A percentile compares a stretch with the other conserved stretches of the same genome.
These are phyloP conservation scores for Phocides pigmalion DNA, from an alignment of 1,140 invertebrate species.

Conservation along the genomic window DNA sequence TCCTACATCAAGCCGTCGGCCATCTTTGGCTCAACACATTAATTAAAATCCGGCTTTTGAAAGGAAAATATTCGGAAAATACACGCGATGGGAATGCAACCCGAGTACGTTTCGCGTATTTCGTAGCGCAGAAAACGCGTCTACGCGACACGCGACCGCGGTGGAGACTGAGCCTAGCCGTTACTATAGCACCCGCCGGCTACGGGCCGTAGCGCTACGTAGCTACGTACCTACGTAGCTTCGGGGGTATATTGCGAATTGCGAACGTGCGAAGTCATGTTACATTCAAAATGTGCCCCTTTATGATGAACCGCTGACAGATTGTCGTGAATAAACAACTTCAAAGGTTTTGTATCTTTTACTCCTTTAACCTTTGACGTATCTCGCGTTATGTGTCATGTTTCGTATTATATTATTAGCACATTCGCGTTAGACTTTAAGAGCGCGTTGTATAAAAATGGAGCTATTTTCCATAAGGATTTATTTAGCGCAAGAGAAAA, in stretches of 20 bases:
- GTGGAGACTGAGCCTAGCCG: constrained; percentile 57
- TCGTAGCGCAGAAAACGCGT: constrained; percentile 54
- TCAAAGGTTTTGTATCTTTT: constrained; percentile 28
- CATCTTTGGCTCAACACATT: constrained; percentile 49
- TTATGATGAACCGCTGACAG: constrained; percentile 46
- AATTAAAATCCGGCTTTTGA: constrained; percentile 57
- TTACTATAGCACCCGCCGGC: constrained; percentile 75
- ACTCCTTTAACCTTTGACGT: constrained; percentile 26
- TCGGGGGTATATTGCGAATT: constrained; percentile 44
- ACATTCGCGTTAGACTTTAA: constrained; percentile 3
- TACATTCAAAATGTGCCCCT: constrained; percentile 48
- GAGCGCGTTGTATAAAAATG: not conserved
- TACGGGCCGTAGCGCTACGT: constrained; percentile 49
- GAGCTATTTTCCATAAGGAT: not conserved
- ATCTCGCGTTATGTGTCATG: constrained; percentile 10
- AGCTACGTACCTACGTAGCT: constrained; percentile 44
- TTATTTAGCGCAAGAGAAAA: no score
- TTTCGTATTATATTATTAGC: constrained; percentile 27
- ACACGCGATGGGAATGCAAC: constrained; percentile 34
- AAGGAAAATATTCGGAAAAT: constrained; percentile 39
- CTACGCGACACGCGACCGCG: constrained; percentile 56
- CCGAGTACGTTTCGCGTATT: constrained; percentile 9
- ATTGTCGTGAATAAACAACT: constrained; percentile 51
- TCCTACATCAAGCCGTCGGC: constrained; percentile 35
- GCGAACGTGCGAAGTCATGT: constrained; percentile 45